These are phyloP conservation scores for Hypocryptadius cinnamomeus DNA, from an alignment of 2,113 vertebrate genomes.

Conservation along the genomic window DNA sequence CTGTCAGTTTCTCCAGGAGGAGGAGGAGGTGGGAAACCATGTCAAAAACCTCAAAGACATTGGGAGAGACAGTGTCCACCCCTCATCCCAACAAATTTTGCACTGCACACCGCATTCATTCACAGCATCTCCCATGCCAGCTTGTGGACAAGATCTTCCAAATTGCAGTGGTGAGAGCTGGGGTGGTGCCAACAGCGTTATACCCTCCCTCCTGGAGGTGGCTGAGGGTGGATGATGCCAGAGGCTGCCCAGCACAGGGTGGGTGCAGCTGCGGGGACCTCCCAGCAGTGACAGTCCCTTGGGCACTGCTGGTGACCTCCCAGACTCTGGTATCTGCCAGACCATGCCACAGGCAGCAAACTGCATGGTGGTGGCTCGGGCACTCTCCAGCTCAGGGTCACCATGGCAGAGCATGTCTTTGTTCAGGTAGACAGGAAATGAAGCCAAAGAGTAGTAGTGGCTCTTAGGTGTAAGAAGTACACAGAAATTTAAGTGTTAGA, in stretches of 20 bases:
- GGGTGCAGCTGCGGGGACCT: neutral
- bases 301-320: too few species aligned
- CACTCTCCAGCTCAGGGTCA: neutral
- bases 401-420: rapidly evolving
- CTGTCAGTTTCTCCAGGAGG: neutral
- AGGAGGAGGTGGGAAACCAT: neutral
- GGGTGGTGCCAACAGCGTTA: too few species aligned
- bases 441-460: neutral
- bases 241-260: too few species aligned
- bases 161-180: rapidly evolving
- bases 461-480: neutral
- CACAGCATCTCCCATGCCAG: neutral
- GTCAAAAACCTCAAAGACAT: neutral
- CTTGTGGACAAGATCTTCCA: too few species aligned
- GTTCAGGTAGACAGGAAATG: rapidly evolving
- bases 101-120: rapidly evolving
- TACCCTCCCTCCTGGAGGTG: neutral
- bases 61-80: neutral
- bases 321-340: neutral
- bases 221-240: too few species aligned
- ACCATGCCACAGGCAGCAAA: too few species aligned
- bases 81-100: neutral
- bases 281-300: rapidly evolving
- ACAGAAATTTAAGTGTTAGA: neutral
- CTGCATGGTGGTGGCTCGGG: rapidly evolving